Conservation (phyloP, 2,888 invertebrate genomes). For the Limnephilus auricula region DNA sequence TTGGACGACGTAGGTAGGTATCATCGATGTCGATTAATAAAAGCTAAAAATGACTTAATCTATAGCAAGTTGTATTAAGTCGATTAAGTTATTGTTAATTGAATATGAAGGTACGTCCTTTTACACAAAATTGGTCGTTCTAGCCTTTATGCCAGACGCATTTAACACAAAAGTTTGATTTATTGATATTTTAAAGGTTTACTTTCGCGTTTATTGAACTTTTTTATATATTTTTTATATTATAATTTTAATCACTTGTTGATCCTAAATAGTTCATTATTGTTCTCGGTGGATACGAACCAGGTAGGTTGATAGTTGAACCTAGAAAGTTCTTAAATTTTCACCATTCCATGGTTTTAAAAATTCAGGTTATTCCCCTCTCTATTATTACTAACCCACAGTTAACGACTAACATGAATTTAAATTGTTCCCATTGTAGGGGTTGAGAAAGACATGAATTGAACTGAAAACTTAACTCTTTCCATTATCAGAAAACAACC, state of each 20-base stretch:
- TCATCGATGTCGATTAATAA: background rate
- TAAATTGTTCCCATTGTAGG: background rate
- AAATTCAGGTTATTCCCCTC: too few relatives aligned
- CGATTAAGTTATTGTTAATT: background rate
- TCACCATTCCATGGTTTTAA: too few relatives aligned
- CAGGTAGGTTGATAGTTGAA: too few relatives aligned
- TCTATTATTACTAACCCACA: too few relatives aligned
- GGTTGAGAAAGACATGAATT: background rate
- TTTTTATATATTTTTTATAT: too few relatives aligned
- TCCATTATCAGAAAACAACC: too few relatives aligned
- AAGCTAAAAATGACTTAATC: too few relatives aligned
- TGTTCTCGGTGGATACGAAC: too few relatives aligned
- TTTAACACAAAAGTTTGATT: background rate
- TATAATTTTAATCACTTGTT: too few relatives aligned
- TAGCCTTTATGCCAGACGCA: background rate
- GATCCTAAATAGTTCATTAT: too few relatives aligned
- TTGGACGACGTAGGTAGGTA: background rate
- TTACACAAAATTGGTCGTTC: background rate
- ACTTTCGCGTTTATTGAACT: too few relatives aligned
- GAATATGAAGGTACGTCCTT: background rate
- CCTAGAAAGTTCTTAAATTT: too few relatives aligned
- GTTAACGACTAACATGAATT: background rate
- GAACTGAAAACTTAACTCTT: background rate
- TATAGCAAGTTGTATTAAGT: background rate
- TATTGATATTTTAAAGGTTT: background rate